Percentiles rank a stretch among this genome's conserved stretches.
Evolutionary conservation across 2,888 invertebrate genomes (phyloP).

Genomic region (Pinctada fucata): DNA sequence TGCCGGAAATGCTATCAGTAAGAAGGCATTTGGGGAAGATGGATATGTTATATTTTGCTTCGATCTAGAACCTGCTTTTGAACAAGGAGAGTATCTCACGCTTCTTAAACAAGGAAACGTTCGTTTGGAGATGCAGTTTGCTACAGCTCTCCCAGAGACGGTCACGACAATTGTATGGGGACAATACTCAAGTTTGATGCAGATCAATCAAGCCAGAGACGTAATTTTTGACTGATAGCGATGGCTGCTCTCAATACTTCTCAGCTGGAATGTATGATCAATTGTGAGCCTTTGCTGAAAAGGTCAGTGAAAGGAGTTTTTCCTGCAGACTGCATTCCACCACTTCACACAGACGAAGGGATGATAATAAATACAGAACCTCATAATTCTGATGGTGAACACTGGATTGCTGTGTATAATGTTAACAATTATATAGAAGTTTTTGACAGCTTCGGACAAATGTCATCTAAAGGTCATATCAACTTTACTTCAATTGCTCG

Average conservation of each 20-base stretch:
- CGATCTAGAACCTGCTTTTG: constrained; percentile 24
- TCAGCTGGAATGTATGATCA: constrained; percentile 25
- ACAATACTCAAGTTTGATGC: constrained; percentile 12
- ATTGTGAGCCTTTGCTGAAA: constrained; percentile 16
- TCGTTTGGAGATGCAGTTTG: constrained; percentile 27
- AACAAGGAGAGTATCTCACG: constrained; percentile 7
- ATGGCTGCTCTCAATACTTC: background rate
- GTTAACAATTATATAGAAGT: constrained; percentile 13
- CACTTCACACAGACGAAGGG: background rate
- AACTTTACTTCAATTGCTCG: background rate
- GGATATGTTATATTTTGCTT: constrained; percentile 29
- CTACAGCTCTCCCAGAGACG: constrained; percentile 6
- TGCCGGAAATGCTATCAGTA: constrained; percentile 26
- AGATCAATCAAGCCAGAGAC: constrained; percentile 25
- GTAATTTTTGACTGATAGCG: constrained; percentile 4
- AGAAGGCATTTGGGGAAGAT: background rate
- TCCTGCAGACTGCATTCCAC: constrained; percentile 12
- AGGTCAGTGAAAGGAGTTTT: constrained; percentile 11
- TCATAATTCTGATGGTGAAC: background rate
- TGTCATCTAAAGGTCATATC: background rate
- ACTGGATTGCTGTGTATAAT: constrained; percentile 24
- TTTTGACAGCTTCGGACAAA: constrained; percentile 17
- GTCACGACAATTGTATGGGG: constrained; percentile 13
- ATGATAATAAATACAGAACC: constrained; percentile 29
- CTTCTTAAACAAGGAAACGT: constrained; percentile 34